Evolutionary conservation across 2,113 vertebrate genomes (phyloP), one percentile per base, ranked within the genome.

Genomic region (Dissostichus mawsoni): DNA sequence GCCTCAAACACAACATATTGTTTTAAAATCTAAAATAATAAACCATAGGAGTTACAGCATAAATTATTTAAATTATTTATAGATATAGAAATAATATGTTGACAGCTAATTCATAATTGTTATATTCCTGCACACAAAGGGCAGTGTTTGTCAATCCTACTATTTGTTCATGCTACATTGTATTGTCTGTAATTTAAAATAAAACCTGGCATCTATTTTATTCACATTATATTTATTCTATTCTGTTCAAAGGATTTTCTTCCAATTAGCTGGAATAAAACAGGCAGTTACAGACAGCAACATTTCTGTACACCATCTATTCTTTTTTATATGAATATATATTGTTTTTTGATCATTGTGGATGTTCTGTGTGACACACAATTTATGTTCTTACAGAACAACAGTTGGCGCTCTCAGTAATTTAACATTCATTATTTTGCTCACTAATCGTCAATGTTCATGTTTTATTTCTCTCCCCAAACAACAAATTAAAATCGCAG

Each of bases 391-490:
- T 25, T 25, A 25, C 25, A 25, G 25, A 25, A 25, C 25, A 75
- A 25, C 47, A 48, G 12, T 56, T 51, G 25, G 8, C 57, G 16
- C 11, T 50, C 36, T 56, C 20, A 56, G 29, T 56, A 51, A 69
- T 62, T 51, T 13, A 20, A n/a, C 25, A 36, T 59, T 69, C 11
- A 63, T 11, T 25, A 0, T 13, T 8, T 20, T 61, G 73, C 66
- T 66, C 59, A 81, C 74, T 70, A 44, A 45, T 58, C 45, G 55
- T 29, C 14, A 23, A 14, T 33, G 44, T 55, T 57, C 33, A 2
- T 18, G 25, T 76, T 76, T 71, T 81, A 72, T 83, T 73, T 73
- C 23, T 76, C 33, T 56, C 74, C 17, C n/a, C n/a, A 59, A 59
- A 73, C n/a, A 17, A 13, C 2, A 3, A 73, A 76, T 75, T 48